phyloP scores from a whole-genome alignment of 1,140 invertebrate species.

The Schlechtendalia chinensis region DNA sequence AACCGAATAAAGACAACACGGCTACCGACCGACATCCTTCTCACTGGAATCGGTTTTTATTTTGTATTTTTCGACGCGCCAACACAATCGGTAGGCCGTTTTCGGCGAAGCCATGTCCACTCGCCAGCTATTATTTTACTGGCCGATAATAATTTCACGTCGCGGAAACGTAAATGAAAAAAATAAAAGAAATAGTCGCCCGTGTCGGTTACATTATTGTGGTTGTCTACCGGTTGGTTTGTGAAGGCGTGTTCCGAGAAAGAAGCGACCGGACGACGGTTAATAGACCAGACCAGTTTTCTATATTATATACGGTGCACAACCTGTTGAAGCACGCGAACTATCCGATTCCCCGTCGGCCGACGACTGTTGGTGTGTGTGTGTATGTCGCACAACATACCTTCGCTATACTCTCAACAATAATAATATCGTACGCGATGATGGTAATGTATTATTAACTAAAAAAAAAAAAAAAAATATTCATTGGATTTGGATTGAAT shows the following conservation, averaged over 20 bases:
- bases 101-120: background rate
- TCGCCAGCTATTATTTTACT: no score
- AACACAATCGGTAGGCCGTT: background rate
- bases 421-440: background rate
- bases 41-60: background rate
- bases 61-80: no score
- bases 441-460: no score
- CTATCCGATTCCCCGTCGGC: background rate
- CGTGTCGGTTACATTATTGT: no score
- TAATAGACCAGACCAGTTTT: conserved; percentile 31
- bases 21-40: no score
- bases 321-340: conserved; percentile 2
- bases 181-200: background rate
- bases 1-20: background rate
- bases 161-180: background rate
- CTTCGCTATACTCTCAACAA: conserved; percentile 2
- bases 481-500: no score
- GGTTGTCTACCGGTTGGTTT: no score
- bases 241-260: background rate
- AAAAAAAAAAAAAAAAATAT: no score
- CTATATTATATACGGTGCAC: background rate
- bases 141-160: background rate
- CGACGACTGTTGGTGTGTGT: background rate
- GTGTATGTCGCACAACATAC: background rate
- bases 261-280: background rate